Base-by-base conservation (phyloP, 2,888 invertebrate genomes). In the Cyrtodaria siliqua region DNA sequence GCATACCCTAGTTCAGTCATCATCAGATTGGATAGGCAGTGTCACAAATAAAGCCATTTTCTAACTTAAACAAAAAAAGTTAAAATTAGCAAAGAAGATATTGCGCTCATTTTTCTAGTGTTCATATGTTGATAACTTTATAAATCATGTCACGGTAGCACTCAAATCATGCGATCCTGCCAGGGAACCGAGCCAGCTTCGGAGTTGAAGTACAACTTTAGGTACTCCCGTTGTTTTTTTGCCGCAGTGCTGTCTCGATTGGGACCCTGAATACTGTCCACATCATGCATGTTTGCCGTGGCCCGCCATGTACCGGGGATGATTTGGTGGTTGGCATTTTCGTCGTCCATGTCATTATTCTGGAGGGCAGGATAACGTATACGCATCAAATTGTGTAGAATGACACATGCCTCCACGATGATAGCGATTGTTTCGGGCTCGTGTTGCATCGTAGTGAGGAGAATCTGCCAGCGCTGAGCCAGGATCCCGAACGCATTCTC, bases 161-260 rank as follows among this genome's bases (percentile, higher is more conserved):
- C n/a, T n/a, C n/a, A n/a, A n/a, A n/a, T n/a, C n/a, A n/a, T n/a
- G n/a, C n/a, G n/a, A n/a, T n/a, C n/a, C n/a, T n/a, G n/a, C n/a
- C 83, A 84, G 4, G 84, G 71, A 14, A 84, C 83, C 20, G 63
- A 76, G 27, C 83, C 79, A 55, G 79, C 82, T 20, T 66, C 56
- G 33, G 56, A 62, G 62, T 66, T 79, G 67, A 84, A 79, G 63
- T 84, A 84, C 53, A 79, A 68, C 62, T 66, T 72, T 1, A 76
- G 60, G 56, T 85, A 79, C 49, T 84, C 76, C 23, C 82, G 64
- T 42, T 67, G 60, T 49, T 74, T 67, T 56, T 85, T 84, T 24
- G 62, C 82, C 33, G 63, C 68, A 50, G 64, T 68, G 42, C 55
- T 75, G 59, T 72, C 74, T 20, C 71, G 18, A 73, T 82, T 85